These are phyloP conservation scores for Tenthredo notha DNA, from an alignment of 2,888 invertebrate genomes.

Conservation along the genomic window DNA sequence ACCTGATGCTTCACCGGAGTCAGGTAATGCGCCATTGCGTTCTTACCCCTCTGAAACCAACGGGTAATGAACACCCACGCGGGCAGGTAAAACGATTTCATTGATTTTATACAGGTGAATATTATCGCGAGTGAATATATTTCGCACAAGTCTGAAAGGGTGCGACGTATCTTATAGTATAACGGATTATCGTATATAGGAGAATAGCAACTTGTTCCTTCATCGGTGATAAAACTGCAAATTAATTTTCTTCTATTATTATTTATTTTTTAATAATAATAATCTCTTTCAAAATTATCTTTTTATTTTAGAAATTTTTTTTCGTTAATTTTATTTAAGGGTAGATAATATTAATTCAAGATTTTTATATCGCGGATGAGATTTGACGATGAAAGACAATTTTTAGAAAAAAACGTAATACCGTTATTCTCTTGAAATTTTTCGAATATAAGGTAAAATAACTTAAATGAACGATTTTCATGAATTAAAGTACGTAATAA, in stretches of 20 bases:
- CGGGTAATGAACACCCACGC: conserved; percentile 48
- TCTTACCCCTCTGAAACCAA: neutral
- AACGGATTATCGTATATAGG: neutral
- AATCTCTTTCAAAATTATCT: neutral
- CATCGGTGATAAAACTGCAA: neutral
- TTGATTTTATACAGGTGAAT: conserved; percentile 33
- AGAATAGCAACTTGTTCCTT: neutral
- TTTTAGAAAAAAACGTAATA: no score
- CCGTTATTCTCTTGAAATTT: neutral
- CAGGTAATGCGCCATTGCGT: conserved; percentile 47
- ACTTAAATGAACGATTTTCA: neutral
- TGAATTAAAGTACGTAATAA: neutral
- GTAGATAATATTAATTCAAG: neutral
- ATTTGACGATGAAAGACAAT: conserved; percentile 4
- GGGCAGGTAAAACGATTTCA: conserved; percentile 50
- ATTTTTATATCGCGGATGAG: neutral
- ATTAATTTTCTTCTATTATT: neutral
- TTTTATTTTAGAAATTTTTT: neutral
- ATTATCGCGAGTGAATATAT: neutral
- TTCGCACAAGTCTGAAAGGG: neutral
- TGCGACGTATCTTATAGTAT: neutral
- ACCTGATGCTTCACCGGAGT: conserved; percentile 69
- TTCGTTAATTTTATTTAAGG: no score
- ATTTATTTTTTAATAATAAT: neutral
- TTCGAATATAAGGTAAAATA: neutral